These are phyloP conservation scores for Chrysomela aeneicollis DNA, from an alignment of 2,888 invertebrate genomes.

Conservation along the genomic window DNA sequence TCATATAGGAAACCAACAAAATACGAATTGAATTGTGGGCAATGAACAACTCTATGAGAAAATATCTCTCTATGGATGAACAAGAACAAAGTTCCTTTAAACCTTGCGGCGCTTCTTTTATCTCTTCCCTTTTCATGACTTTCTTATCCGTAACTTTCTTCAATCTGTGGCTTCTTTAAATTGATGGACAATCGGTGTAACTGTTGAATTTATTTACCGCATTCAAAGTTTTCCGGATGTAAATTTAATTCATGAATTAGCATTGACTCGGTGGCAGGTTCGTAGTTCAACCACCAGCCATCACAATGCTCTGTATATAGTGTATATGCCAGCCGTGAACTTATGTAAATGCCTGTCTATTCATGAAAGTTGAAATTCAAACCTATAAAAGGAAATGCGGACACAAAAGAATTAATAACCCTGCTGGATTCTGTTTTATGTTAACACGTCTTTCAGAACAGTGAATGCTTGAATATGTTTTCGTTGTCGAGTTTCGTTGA, in stretches of 20 bases:
- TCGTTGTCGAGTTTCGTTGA: slow-evolving; percentile 12
- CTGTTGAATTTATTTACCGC: not conserved
- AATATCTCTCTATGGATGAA: too few relatives aligned
- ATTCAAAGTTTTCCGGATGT: slow-evolving; percentile 13
- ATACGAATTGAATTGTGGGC: too few relatives aligned
- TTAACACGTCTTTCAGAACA: slow-evolving; percentile 44
- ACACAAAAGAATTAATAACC: slow-evolving; percentile 50
- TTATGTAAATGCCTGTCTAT: slow-evolving; percentile 51
- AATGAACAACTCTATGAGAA: too few relatives aligned
- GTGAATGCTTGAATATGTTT: slow-evolving; percentile 37
- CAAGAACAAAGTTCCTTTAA: too few relatives aligned
- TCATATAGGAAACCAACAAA: too few relatives aligned
- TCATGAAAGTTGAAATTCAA: slow-evolving; percentile 51
- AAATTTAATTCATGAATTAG: slow-evolving; percentile 33
- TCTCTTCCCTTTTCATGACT: too few relatives aligned
- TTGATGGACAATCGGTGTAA: not conserved
- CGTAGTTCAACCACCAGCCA: slow-evolving; percentile 26
- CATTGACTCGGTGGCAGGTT: slow-evolving; percentile 36
- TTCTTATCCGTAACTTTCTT: too few relatives aligned
- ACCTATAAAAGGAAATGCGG: slow-evolving; percentile 49
- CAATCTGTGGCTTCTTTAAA: too few relatives aligned
- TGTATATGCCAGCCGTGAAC: slow-evolving; percentile 45
- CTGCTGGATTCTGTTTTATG: slow-evolving; percentile 41
- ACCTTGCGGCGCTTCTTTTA: too few relatives aligned
- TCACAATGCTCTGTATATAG: slow-evolving; percentile 11